phyloP scores from a whole-genome alignment of 2,888 invertebrate species.

The Frankliniella intonsa region DNA sequence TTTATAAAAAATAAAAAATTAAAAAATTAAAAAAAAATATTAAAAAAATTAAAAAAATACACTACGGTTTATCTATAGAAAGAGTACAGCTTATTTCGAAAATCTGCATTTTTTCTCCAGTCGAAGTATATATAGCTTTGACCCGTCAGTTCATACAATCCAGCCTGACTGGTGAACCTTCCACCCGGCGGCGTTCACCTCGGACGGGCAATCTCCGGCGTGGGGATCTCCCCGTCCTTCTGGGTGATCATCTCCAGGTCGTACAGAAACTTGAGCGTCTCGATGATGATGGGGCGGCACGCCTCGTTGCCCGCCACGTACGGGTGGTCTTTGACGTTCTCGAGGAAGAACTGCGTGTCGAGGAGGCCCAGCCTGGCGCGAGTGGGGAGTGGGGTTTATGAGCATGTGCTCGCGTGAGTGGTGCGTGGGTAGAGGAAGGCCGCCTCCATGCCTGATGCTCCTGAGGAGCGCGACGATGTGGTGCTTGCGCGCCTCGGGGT shows the following conservation, averaged over 20 bases:
- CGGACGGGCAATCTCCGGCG: conserved; percentile 68
- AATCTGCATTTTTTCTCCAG: background rate
- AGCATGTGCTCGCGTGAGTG: no score
- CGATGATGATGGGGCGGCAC: conserved; percentile 82
- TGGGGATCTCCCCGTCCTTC: conserved; percentile 75
- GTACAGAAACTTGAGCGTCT: conserved; percentile 85
- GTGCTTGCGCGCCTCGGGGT: conserved; percentile 64
- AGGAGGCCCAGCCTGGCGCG: conserved; percentile 60
- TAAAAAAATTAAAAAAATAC: background rate
- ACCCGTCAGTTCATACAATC: no score
- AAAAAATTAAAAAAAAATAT: background rate
- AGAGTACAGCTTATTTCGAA: no score
- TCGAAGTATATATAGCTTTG: no score
- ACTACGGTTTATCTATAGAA: background rate
- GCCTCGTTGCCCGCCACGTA: conserved; percentile 78
- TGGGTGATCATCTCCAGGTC: conserved; percentile 83
- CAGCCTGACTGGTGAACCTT: background rate
- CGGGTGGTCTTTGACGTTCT: conserved; percentile 81
- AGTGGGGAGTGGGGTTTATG: no score
- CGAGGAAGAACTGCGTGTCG: conserved; percentile 85
- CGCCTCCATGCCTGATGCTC: conserved; percentile 74
- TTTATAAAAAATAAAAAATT: background rate
- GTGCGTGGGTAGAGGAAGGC: no score
- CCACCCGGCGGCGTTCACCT: background rate
- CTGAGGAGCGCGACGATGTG: conserved; percentile 74